Percentiles rank a stretch among this genome's conserved stretches.
Evolutionary conservation across 2,888 invertebrate species (phyloP).

Genomic region (Ischnus inquisitorius): DNA sequence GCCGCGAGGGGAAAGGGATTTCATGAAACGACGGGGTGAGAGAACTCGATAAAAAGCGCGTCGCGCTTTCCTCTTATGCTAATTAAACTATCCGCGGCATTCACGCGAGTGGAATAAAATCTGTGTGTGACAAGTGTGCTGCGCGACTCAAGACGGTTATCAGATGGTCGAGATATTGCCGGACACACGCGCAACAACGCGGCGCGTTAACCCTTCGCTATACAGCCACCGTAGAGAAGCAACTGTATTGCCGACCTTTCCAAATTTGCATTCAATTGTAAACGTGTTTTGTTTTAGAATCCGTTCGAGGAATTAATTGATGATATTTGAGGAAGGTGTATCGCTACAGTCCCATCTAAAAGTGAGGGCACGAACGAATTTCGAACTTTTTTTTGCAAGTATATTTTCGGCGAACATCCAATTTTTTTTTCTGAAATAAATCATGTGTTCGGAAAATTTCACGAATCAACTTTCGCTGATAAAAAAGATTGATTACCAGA

Average conservation of each 20-base stretch:
- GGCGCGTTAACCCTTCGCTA: constrained; percentile 26
- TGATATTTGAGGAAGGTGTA: too few species aligned
- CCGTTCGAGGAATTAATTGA: neutral
- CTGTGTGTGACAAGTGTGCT: constrained; percentile 43
- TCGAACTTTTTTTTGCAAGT: too few species aligned
- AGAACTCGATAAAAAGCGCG: constrained; percentile 31
- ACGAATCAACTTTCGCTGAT: too few species aligned
- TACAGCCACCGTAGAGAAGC: neutral
- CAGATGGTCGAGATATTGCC: constrained; percentile 29
- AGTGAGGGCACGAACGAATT: too few species aligned
- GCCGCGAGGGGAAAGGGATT: neutral
- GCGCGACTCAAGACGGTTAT: constrained; percentile 23
- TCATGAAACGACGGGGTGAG: constrained; percentile 17
- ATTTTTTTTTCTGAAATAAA: too few species aligned
- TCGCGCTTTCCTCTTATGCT: constrained; percentile 42
- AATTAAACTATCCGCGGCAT: constrained; percentile 59
- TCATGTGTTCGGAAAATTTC: too few species aligned
- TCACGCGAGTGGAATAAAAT: constrained; percentile 37
- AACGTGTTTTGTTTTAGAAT: neutral
- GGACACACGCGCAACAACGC: constrained; percentile 34
- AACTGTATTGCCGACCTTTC: neutral
- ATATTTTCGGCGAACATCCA: too few species aligned
- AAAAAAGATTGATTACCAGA: too few species aligned
- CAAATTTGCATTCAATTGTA: neutral
- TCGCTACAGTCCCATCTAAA: too few species aligned